Conservation (phyloP, 2,113 vertebrate species). For the Heteronetta atricapilla region DNA sequence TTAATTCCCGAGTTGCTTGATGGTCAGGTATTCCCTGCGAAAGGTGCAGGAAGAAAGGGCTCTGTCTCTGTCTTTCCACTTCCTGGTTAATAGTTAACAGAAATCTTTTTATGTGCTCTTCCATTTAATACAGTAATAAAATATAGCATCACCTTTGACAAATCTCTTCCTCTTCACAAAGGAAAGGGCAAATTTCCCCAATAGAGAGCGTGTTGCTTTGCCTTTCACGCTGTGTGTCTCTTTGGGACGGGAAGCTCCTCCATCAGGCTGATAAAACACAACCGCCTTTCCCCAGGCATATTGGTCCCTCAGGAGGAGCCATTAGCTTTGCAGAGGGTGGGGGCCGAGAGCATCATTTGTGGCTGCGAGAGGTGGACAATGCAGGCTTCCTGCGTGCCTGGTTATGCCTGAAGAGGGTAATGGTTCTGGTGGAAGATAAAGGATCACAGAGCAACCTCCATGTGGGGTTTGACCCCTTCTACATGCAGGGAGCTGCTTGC, state of each 20-base stretch:
- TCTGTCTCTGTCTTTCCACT: background rate
- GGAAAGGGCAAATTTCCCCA: constrained; percentile 2
- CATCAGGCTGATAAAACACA: constrained; percentile 8
- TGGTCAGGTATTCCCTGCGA: background rate
- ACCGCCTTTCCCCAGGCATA: background rate
- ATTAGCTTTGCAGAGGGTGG: background rate
- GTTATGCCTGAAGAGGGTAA: background rate
- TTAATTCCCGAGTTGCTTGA: constrained; percentile 38
- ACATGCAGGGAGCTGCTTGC: background rate
- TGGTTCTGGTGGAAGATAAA: background rate
- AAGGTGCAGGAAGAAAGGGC: background rate
- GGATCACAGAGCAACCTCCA: background rate
- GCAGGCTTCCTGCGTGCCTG: background rate
- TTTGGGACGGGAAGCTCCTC: background rate
- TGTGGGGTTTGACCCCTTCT: background rate
- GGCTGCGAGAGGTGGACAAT: background rate
- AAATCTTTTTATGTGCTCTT: constrained; percentile 14
- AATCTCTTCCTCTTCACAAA: constrained; percentile 41
- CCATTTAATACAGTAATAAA: constrained; percentile 42
- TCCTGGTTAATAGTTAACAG: constrained; percentile 41
- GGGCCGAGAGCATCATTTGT: background rate
- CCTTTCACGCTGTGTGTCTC: background rate
- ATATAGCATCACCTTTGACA: constrained; percentile 21
- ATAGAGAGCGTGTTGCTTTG: background rate
- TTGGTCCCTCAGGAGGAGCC: background rate